phyloP scores from a whole-genome alignment of 2,797 vertebrate genomes.

The Lindbergichthys nudifrons region DNA sequence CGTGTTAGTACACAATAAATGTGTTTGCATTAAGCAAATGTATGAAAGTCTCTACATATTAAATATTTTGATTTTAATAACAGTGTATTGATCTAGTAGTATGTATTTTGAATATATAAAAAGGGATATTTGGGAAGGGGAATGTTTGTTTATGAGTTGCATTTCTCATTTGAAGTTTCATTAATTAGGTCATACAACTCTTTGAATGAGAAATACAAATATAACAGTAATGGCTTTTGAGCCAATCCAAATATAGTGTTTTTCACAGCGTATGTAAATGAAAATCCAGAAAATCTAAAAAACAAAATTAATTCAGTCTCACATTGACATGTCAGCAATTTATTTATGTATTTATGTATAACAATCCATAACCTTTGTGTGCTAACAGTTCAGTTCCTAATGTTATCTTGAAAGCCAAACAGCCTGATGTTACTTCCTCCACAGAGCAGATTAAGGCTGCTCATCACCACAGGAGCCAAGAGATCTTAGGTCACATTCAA shows the following conservation, averaged over 20 bases:
- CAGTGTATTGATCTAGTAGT: neutral
- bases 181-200: neutral
- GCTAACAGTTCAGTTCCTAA: constrained; percentile 44
- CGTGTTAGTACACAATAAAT: neutral
- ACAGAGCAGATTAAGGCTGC: constrained; percentile 52
- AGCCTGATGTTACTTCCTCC: constrained; percentile 53
- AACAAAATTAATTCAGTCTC: neutral
- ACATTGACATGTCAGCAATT: neutral
- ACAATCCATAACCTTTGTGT: constrained; percentile 30
- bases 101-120: neutral
- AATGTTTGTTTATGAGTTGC: neutral
- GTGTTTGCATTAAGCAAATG: no score
- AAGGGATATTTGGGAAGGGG: no score
- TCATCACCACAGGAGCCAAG: constrained; percentile 42
- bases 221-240: neutral
- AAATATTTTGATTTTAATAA: neutral
- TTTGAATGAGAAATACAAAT: constrained; percentile 5
- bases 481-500: constrained; percentile 39
- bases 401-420: constrained; percentile 48
- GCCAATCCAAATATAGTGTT: neutral
- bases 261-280: neutral
- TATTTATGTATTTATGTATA: neutral
- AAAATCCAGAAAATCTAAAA: neutral
- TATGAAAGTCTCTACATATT: neutral
- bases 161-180: neutral